phyloP scores from a whole-genome alignment of 2,797 vertebrate species.

The Arrhamphus sclerolepis region DNA sequence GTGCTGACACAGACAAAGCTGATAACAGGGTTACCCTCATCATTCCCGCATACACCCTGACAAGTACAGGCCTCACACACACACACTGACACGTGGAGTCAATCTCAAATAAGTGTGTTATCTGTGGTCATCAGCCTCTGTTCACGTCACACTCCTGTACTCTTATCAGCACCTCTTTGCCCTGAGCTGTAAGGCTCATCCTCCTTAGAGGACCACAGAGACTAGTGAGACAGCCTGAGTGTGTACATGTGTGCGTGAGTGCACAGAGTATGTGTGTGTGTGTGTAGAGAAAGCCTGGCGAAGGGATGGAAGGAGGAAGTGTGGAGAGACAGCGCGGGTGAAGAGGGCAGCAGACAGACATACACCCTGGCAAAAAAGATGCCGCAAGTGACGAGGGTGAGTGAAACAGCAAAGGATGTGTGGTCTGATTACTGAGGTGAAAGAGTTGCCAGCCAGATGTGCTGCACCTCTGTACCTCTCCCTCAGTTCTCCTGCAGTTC shows the following conservation, averaged over 20 bases:
- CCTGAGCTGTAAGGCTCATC: conserved; percentile 62
- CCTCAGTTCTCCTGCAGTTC: conserved; percentile 23
- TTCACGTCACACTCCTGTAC: conserved; percentile 74
- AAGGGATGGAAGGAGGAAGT: conserved; percentile 55
- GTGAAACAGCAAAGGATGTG: conserved; percentile 62
- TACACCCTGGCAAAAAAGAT: conserved; percentile 42
- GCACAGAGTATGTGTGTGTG: conserved; percentile 12
- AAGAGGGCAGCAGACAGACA: conserved; percentile 75
- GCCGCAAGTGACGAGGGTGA: conserved; percentile 29
- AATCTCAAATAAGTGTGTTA: conserved; percentile 44
- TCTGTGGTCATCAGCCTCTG: conserved; percentile 67
- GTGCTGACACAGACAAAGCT: conserved; percentile 75
- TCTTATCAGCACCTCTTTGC: conserved; percentile 73
- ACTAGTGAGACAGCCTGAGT: conserved; percentile 20
- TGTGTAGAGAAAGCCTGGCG: conserved; percentile 9
- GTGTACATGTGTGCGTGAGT: conserved; percentile 20
- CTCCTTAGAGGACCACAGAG: conserved; percentile 50
- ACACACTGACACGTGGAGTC: conserved; percentile 20
- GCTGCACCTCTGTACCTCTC: conserved; percentile 34
- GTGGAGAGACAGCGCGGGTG: conserved; percentile 55
- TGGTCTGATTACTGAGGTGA: conserved; percentile 58
- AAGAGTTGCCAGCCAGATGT: conserved; percentile 64
- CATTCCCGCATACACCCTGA: conserved; percentile 69
- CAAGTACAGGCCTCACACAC: conserved; percentile 54
- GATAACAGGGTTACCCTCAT: conserved; percentile 77